Percentiles rank a stretch among this genome's conserved stretches.
Conservation (phyloP, 1,140 invertebrate genomes). For the Atopsyche davidsoni region DNA sequence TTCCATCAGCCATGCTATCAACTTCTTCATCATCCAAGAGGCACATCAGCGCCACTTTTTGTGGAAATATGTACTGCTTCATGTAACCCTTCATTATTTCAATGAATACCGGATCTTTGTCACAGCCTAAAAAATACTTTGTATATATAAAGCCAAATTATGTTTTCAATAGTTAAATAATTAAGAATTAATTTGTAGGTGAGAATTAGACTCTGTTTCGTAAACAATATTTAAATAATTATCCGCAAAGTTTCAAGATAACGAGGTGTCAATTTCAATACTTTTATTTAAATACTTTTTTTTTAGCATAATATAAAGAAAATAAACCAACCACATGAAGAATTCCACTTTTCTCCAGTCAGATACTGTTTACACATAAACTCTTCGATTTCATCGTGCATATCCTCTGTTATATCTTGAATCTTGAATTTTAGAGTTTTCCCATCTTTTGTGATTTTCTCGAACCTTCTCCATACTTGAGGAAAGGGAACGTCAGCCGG, state of each 20-base stretch:
- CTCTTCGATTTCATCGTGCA: slow-evolving; percentile 9
- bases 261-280: no score
- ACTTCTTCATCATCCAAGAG: slow-evolving; percentile 14
- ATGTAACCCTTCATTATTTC: slow-evolving; percentile 8
- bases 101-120: slow-evolving; percentile 2
- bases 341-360: slow-evolving; percentile 16
- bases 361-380: slow-evolving; percentile 17
- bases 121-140: slow-evolving; percentile 10
- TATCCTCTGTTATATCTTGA: slow-evolving; percentile 24
- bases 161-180: no score
- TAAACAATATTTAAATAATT: no score
- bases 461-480: slow-evolving; percentile 21
- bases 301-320: no score
- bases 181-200: neutral
- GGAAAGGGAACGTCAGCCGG: slow-evolving; percentile 11
- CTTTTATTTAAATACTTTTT: no score
- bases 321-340: slow-evolving; percentile 1
- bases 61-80: slow-evolving; percentile 9
- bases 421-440: slow-evolving; percentile 20
- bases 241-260: no score
- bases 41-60: slow-evolving; percentile 17
- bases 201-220: no score
- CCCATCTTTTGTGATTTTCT: slow-evolving; percentile 22
- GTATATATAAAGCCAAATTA: neutral
- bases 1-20: neutral